These are phyloP conservation scores for Tanypteryx hageni DNA, from an alignment of 2,888 invertebrate genomes.

Conservation along the genomic window DNA sequence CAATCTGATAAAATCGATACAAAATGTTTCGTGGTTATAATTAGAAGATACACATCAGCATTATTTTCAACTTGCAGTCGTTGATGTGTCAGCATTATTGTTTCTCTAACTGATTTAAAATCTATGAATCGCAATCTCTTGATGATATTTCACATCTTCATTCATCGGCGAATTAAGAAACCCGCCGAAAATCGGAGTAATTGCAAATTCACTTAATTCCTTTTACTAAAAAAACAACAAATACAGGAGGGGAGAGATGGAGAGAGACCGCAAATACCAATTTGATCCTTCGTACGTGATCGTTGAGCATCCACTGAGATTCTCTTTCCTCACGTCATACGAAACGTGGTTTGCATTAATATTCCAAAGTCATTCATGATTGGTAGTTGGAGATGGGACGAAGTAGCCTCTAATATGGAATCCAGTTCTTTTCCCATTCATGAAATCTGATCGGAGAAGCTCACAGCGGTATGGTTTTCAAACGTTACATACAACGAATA, in stretches of 20 bases:
- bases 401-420: too few relatives aligned
- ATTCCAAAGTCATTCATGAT: not conserved
- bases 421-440: too few relatives aligned
- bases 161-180: not conserved
- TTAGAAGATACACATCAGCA: too few relatives aligned
- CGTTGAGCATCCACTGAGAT: not conserved
- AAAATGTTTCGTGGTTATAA: too few relatives aligned
- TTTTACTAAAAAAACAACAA: not conserved
- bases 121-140: not conserved
- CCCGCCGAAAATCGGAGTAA: not conserved
- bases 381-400: too few relatives aligned
- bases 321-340: not conserved
- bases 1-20: too few relatives aligned
- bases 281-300: conserved; percentile 2
- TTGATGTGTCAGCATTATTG: too few relatives aligned
- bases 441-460: too few relatives aligned
- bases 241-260: not conserved
- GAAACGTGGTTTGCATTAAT: not conserved
- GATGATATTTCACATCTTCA: not conserved
- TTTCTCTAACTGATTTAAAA: too few relatives aligned
- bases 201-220: not conserved
- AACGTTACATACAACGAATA: too few relatives aligned
- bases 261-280: not conserved
- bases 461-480: too few relatives aligned
- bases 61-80: too few relatives aligned